Evolutionary conservation across 2,797 vertebrate species (phyloP), one percentile per base, ranked within the genome.

Genomic region (Neostethus bicornis): DNA sequence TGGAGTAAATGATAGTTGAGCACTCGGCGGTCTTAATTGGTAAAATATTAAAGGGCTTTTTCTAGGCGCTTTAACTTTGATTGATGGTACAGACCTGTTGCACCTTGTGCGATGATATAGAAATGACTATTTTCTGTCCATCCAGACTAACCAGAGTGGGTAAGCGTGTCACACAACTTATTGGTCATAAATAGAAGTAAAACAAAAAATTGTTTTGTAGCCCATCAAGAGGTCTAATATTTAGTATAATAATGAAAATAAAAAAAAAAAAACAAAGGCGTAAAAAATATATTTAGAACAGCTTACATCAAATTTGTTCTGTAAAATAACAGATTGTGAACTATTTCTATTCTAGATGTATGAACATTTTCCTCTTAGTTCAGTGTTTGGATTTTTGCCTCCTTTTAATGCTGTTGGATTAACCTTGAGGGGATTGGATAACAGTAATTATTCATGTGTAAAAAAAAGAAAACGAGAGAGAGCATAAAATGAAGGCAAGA

Each of bases 21-120:
- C 66, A 73, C 73, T 78, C 65, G 61, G 71, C 76, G 74, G 82
- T 78, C 80, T 77, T 81, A 84, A 87, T 86, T 87, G 84, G 85
- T 79, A 60, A 84, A 84, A 81, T 85, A 86, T 86, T 85, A 83
- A 73, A 71, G 66, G 63, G n/a, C 61, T 68, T 77, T 72, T 73
- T 60, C 70, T 51, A 46, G 66, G 60, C 70, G 85, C 77, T 88
- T 86, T 66, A 78, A 57, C 16, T 71, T 47, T 87, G 86, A 89
- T 82, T 65, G 74, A 88, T 84, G 55, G 38, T 44, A 4, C 16
- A 16, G 47, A 65, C 43, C 61, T 61, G 34, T 68, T 45, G 60
- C 50, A 70, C 56, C 77, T 53, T 58, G 45, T 80, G 65, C 70
- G 78, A 74, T 57, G 74, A 76, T 77, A 72, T 48, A 79, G 55